These are phyloP conservation scores for Tribolium madens DNA, from an alignment of 1,140 invertebrate species.

Conservation along the genomic window DNA sequence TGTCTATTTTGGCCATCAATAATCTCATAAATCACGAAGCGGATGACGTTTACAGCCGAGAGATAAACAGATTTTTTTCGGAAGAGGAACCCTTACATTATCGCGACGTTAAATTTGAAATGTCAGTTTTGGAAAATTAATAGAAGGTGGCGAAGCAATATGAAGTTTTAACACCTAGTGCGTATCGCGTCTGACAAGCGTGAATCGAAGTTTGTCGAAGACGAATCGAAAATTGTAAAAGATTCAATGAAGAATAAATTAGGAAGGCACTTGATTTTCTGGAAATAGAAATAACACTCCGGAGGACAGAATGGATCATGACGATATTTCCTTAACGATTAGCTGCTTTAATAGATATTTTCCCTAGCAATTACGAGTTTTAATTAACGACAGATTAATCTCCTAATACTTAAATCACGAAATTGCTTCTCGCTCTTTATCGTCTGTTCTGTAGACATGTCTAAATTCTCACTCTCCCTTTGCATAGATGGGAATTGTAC, in stretches of 20 bases:
- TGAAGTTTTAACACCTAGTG: constrained; percentile 36
- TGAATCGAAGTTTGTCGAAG: constrained; percentile 13
- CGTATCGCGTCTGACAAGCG: constrained; percentile 22
- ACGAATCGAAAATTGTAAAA: constrained; percentile 26
- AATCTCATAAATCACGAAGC: constrained; percentile 48
- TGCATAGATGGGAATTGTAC: neutral
- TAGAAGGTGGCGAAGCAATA: constrained; percentile 36
- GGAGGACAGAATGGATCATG: constrained; percentile 19
- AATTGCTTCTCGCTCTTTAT: constrained; percentile 23
- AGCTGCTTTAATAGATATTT: constrained; percentile 35
- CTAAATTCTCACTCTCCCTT: constrained; percentile 5
- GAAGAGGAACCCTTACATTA: constrained; percentile 34
- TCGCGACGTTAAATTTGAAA: constrained; percentile 45
- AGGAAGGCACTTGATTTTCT: constrained; percentile 14
- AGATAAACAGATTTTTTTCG: constrained; percentile 50
- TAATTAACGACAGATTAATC: constrained; percentile 41
- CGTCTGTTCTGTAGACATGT: neutral
- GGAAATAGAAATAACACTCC: constrained; percentile 28
- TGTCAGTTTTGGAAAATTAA: constrained; percentile 49
- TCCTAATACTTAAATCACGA: constrained; percentile 30
- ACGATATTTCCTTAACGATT: constrained; percentile 30
- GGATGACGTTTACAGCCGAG: constrained; percentile 48
- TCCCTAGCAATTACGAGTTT: constrained; percentile 42
- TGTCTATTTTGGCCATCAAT: constrained; percentile 48
- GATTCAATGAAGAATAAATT: constrained; percentile 39